Evolutionary conservation across 2,113 vertebrate species (phyloP).

Genomic region (Catagonus wagneri): DNA sequence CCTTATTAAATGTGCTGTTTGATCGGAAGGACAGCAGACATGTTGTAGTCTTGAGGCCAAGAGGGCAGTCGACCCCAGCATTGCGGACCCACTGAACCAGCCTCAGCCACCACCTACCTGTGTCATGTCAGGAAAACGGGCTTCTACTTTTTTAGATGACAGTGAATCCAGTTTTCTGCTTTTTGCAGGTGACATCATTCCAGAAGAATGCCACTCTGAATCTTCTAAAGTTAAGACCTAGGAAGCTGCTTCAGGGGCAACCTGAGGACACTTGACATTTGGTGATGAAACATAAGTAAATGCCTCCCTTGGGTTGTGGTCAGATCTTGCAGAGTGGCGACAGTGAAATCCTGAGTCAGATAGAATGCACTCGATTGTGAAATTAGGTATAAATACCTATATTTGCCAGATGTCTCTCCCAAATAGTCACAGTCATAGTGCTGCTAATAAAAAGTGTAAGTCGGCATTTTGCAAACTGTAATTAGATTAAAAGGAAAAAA

Average conservation of each 20-base stretch:
- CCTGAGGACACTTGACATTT: neutral
- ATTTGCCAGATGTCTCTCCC: neutral
- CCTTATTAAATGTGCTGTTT: neutral
- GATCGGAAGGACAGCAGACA: neutral
- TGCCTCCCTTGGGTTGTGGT: neutral
- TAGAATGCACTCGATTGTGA: neutral
- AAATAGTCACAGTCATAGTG: neutral
- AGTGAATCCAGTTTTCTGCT: neutral
- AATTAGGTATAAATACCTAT: neutral
- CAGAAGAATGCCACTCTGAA: neutral
- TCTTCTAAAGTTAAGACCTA: neutral
- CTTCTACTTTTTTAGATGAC: neutral
- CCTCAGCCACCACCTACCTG: neutral
- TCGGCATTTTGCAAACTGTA: neutral
- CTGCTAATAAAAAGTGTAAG: neutral
- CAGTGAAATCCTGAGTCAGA: neutral
- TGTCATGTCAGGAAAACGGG: neutral
- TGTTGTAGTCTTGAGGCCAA: neutral
- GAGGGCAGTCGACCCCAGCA: neutral
- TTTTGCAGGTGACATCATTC: neutral
- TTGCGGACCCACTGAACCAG: neutral
- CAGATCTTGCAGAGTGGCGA: neutral
- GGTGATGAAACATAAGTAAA: neutral
- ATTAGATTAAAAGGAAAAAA: constrained; percentile 19
- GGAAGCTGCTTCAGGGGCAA: neutral